These are phyloP conservation scores for Odontamblyopus rebecca DNA, from an alignment of 2,797 vertebrate genomes.

Conservation along the genomic window DNA sequence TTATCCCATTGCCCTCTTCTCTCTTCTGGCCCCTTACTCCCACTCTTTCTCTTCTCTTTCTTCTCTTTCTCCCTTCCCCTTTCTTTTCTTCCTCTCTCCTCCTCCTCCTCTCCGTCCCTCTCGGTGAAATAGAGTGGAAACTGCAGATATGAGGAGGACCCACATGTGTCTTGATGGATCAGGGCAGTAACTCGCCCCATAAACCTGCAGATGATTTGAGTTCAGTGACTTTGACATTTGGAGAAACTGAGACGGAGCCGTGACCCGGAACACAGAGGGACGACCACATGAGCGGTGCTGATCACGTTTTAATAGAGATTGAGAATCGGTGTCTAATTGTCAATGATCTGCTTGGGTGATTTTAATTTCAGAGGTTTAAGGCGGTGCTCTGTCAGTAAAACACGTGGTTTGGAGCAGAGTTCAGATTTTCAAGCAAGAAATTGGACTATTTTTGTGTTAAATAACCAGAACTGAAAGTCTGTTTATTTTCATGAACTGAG, in stretches of 20 bases:
- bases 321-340: too few relatives aligned
- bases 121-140: conserved; percentile 53
- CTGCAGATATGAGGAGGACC: conserved; percentile 23
- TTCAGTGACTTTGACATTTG: background rate
- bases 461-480: too few relatives aligned
- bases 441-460: too few relatives aligned
- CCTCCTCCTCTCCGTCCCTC: conserved; percentile 31
- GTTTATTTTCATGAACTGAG: too few relatives aligned
- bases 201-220: background rate
- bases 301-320: background rate
- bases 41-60: too few relatives aligned
- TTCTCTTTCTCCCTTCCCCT: fast-evolving
- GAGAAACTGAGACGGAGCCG: background rate
- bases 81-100: background rate
- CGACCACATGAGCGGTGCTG: background rate
- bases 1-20: too few relatives aligned
- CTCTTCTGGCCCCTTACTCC: too few relatives aligned
- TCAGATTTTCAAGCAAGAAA: too few relatives aligned
- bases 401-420: too few relatives aligned
- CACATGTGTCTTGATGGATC: conserved; percentile 13
- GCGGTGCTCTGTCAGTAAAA: too few relatives aligned
- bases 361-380: too few relatives aligned
- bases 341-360: too few relatives aligned
- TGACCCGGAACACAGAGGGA: background rate
- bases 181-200: background rate